Evolutionary conservation across 2,888 invertebrate species (phyloP).

Genomic region (Hypolimnas misippus): DNA sequence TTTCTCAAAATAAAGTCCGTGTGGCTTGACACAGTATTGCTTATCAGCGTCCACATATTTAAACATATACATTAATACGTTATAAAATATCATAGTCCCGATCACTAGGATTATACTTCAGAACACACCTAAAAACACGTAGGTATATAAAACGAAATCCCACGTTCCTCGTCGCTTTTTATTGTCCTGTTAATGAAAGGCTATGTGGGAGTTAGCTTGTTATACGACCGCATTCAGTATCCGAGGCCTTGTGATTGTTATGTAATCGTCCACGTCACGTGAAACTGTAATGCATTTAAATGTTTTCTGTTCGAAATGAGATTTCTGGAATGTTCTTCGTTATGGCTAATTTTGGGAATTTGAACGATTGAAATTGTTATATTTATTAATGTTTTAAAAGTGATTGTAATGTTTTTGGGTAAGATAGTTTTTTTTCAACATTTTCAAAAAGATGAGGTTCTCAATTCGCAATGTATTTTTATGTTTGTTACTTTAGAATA

Average conservation of each 20-base stretch:
- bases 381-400: too few species aligned
- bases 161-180: background rate
- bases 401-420: too few species aligned
- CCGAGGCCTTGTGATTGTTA: background rate
- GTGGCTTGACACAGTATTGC: too few species aligned
- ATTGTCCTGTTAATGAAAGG: conserved; percentile 6
- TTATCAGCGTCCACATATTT: too few species aligned
- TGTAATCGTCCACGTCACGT: background rate
- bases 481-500: too few species aligned
- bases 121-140: background rate
- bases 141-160: background rate
- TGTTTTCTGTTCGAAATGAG: background rate
- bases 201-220: background rate
- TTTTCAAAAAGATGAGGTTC: too few species aligned
- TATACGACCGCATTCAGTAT: background rate
- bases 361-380: too few species aligned
- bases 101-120: too few species aligned
- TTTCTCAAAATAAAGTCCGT: too few species aligned
- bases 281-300: background rate
- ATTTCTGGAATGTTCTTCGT: background rate
- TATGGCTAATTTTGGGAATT: background rate
- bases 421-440: too few species aligned
- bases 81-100: too few species aligned
- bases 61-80: background rate
- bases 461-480: too few species aligned